A percentile compares a stretch with the other conserved stretches of the same genome.
phyloP scores from a whole-genome alignment of 2,113 vertebrate genomes.

The Gracilinanus agilis region DNA sequence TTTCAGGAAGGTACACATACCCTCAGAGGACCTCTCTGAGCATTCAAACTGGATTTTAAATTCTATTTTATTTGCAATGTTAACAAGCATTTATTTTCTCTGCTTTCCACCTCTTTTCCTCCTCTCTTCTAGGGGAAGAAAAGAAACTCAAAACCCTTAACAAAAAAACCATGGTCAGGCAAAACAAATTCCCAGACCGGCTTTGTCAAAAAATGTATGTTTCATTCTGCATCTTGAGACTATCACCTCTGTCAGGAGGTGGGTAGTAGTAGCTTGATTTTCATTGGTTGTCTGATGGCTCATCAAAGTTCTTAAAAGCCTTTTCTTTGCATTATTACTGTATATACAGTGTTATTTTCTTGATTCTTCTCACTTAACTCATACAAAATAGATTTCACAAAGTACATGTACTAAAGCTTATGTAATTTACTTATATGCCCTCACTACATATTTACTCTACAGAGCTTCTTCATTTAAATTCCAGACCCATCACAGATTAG shows the following conservation, averaged over 20 bases:
- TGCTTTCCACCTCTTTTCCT: neutral
- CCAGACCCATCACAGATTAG: neutral
- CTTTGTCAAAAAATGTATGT: neutral
- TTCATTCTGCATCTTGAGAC: neutral
- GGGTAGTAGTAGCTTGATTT: neutral
- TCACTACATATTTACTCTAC: neutral
- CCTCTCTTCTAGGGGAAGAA: neutral
- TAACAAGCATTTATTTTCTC: neutral
- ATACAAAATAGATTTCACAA: neutral
- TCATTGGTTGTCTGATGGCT: neutral
- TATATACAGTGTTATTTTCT: neutral
- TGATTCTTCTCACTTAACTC: neutral
- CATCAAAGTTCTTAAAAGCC: neutral
- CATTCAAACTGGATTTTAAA: neutral
- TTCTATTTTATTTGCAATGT: neutral
- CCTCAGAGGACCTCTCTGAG: neutral
- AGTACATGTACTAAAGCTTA: neutral
- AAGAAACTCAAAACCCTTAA: neutral
- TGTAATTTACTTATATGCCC: neutral
- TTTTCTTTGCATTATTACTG: neutral
- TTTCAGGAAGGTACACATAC: neutral
- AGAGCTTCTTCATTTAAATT: neutral
- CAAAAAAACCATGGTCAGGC: neutral
- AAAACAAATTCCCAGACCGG: neutral
- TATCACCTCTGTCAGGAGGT: neutral